These are phyloP conservation scores for Stenichneumon culpator DNA, from an alignment of 2,888 invertebrate genomes.

Conservation along the genomic window DNA sequence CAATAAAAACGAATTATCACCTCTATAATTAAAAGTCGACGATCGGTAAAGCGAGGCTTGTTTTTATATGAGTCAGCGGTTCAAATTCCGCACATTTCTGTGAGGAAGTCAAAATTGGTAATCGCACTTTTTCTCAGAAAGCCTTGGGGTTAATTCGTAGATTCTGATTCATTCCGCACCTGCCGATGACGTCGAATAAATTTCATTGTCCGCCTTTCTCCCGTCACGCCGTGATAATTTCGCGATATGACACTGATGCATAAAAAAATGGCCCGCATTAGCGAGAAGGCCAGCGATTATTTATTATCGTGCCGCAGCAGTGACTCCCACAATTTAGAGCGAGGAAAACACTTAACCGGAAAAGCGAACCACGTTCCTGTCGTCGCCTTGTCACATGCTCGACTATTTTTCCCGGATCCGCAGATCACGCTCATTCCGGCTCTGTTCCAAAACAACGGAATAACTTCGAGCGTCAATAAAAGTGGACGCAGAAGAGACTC, in stretches of 20 bases:
- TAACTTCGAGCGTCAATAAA: not conserved
- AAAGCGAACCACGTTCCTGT: not conserved
- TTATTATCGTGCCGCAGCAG: slow-evolving; percentile 18
- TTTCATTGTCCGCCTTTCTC: not conserved
- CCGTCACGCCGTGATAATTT: slow-evolving; percentile 23
- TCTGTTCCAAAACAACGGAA: not conserved
- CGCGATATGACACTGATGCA: slow-evolving; percentile 6
- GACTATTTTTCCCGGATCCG: not conserved
- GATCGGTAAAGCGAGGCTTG: no score
- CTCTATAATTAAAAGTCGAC: no score
- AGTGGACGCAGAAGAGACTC: slow-evolving; percentile 11
- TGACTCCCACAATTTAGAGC: slow-evolving; percentile 15
- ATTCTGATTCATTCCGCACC: not conserved
- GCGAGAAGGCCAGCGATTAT: slow-evolving; percentile 40
- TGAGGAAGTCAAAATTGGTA: no score
- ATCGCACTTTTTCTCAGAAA: not conserved
- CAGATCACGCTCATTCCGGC: not conserved
- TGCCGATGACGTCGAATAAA: not conserved
- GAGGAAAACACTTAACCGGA: not conserved
- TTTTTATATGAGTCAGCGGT: no score
- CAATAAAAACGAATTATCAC: no score
- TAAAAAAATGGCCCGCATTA: slow-evolving; percentile 28
- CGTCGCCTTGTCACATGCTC: not conserved
- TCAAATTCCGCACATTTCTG: no score
- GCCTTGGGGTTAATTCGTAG: not conserved